Evolutionary conservation across 2,797 vertebrate species (phyloP), one percentile per base, ranked within the genome.

Genomic region (Spinus olivaceus): DNA sequence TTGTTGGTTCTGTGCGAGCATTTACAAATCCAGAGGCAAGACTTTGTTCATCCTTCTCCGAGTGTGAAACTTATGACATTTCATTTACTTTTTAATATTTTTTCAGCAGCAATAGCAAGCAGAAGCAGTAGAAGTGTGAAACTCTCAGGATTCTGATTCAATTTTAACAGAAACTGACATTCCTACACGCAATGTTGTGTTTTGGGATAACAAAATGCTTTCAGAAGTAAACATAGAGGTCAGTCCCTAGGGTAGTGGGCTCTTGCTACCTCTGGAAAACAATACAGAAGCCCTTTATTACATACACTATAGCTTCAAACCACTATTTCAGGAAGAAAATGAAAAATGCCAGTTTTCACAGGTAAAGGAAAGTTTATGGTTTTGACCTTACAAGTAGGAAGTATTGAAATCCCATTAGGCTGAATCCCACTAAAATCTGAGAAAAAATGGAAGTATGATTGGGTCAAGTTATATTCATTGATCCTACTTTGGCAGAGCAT

Each of bases 221-320:
- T 73, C 57, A 87, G 82, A 90, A 94, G 63, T 87, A 91, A 95
- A 87, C 60, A 82, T 0, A 74, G 71, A 80, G 84, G 74, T 91
- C 33, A 44, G 6, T 87, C 91, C 41, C 59, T 24, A 70, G 44
- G 60, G 67, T 70, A 79, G 64, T 35, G 30, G 49, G 18, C 60
- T 82, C 49, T 63, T 67, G 22, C 33, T 89, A 21, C 60, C 67
- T 51, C 57, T 89, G 60, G 24, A 67, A 91, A 92, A 89, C 51
- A 82, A 47, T 66, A 50, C 22, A 89, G 41, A 56, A 85, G 15
- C 3, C 27, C 21, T 89, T 85, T 80, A 71, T 85, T 94, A 44
- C 37, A 35, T 17, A 53, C 14, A 53, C 21, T 23, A 39, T 17
- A 77, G 32, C 53, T 87, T 77, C 51, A 92, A 79, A 70, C 17